phyloP scores from a whole-genome alignment of 2,888 invertebrate species.

The Timandra comae region DNA sequence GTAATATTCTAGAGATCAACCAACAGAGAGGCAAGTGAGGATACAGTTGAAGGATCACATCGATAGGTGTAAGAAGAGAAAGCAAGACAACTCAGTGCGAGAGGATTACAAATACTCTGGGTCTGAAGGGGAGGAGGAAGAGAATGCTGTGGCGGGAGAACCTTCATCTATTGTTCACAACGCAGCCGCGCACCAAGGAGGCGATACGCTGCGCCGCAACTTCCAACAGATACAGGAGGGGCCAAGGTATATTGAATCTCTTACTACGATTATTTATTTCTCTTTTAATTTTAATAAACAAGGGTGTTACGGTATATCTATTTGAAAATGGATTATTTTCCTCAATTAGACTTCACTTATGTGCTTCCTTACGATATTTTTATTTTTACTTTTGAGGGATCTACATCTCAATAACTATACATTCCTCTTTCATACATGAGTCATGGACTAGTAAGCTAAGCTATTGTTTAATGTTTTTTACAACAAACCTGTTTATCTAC shows the following conservation, averaged over 20 bases:
- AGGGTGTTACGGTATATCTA: no score
- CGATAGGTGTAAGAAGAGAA: slow-evolving; percentile 95
- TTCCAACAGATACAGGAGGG: slow-evolving; percentile 98
- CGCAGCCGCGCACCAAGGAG: slow-evolving; percentile 84
- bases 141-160: slow-evolving; percentile 92
- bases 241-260: slow-evolving; percentile 50
- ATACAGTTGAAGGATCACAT: slow-evolving; percentile 99
- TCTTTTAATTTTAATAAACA: no score
- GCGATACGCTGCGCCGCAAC: slow-evolving; percentile 96
- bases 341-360: no score
- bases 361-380: background rate
- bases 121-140: slow-evolving; percentile 98
- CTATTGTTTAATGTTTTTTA: no score
- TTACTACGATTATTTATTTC: no score
- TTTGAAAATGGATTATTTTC: no score
- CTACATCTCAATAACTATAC: slow-evolving; percentile 7
- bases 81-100: slow-evolving; percentile 88
- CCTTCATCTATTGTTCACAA: slow-evolving; percentile 95
- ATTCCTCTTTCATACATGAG: no score
- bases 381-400: slow-evolving; percentile 1
- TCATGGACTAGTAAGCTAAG: no score
- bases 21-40: slow-evolving; percentile 97
- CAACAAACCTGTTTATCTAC: slow-evolving; percentile 23
- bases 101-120: slow-evolving; percentile 93
- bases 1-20: slow-evolving; percentile 86